Percentiles rank a stretch among this genome's conserved stretches.
These are phyloP conservation scores for Pterobdella sp. DNA, from an alignment of 2,888 invertebrate species.

Conservation along the genomic window DNA sequence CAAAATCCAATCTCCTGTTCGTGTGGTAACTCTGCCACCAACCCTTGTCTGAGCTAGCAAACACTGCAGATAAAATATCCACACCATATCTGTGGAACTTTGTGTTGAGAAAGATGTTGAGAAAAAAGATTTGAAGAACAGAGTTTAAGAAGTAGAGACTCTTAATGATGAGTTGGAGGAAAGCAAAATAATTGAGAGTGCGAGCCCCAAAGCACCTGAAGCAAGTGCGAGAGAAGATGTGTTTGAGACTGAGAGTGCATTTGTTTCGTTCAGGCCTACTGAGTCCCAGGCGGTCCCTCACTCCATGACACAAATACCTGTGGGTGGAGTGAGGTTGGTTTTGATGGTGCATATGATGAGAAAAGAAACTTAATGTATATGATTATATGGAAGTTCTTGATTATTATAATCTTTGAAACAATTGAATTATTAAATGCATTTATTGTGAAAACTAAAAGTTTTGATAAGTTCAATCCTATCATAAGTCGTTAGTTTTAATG, in stretches of 20 bases:
- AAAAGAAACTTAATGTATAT: too few relatives aligned
- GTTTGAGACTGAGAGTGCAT: slow-evolving; percentile 27
- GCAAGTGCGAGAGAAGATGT: slow-evolving; percentile 22
- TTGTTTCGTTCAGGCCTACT: background rate
- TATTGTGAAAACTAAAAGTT: too few relatives aligned
- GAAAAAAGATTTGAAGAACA: slow-evolving; percentile 42
- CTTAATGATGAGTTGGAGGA: slow-evolving; percentile 45
- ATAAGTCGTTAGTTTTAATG: too few relatives aligned
- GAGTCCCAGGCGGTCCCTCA: background rate
- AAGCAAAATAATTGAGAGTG: slow-evolving; percentile 44
- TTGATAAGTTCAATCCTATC: too few relatives aligned
- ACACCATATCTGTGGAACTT: slow-evolving; percentile 31
- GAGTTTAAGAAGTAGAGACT: slow-evolving; percentile 44
- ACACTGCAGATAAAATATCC: slow-evolving; percentile 3
- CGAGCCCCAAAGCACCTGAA: slow-evolving; percentile 31
- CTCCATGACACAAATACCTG: slow-evolving; percentile 9
- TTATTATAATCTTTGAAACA: too few relatives aligned
- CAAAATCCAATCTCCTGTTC: slow-evolving; percentile 14
- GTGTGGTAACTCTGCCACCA: background rate
- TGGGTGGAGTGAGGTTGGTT: too few relatives aligned
- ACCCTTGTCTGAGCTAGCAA: background rate
- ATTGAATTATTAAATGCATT: too few relatives aligned
- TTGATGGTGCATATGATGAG: too few relatives aligned
- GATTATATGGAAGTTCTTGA: too few relatives aligned
- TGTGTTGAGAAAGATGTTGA: slow-evolving; percentile 33